Base-by-base conservation (phyloP, 2,888 invertebrate species). In the Diadegma fenestrale region DNA sequence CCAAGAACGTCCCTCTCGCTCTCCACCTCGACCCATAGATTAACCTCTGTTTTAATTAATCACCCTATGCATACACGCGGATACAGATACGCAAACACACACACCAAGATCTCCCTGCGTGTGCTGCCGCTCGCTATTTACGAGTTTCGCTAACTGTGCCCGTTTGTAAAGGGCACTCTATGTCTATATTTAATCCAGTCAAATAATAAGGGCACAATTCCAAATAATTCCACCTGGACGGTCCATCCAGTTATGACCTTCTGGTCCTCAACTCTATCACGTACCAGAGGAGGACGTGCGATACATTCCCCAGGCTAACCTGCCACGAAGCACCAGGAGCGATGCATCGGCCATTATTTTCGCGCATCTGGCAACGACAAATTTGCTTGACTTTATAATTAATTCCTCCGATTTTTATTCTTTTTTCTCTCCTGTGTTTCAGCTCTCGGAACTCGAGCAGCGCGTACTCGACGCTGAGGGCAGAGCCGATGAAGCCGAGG, bases 381-480 rank as follows among this genome's bases (percentile, higher is more conserved):
- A 26, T 80, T 69, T 63, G 12, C 73, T 75, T 37, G 48, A 64
- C 63, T 68, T 71, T 43, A 14, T 63, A 41, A 82, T 77, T 86
- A 45, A 81, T 80, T 77, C 61, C 33, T 41, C n/a, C 2, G 12
- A 43, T 82, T 64, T 43, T 80, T 82, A 45, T 86, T 6, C 22
- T 64, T 30, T 81, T 82, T 45, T 86, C 73, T 89, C n/a, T 64
- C 64, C 92, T 94, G 92, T 93, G 91, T 97, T 97, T 87, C 96
- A 98, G 98, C 96, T 98, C 95, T 97, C 98, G 94, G 98, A 98
- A 95, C 96, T 98, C 95, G 98, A 98, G 95, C 97, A 98, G 94
- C 96, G 98, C 92, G 98, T 98, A 93, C 95, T 98, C 94, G 98
- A 98, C 94, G 98, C 98, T 90, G 98, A 98, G 95, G 97, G 97